These are phyloP conservation scores for Drosophila cardini DNA, from an alignment of 1,140 invertebrate genomes.

Conservation along the genomic window DNA sequence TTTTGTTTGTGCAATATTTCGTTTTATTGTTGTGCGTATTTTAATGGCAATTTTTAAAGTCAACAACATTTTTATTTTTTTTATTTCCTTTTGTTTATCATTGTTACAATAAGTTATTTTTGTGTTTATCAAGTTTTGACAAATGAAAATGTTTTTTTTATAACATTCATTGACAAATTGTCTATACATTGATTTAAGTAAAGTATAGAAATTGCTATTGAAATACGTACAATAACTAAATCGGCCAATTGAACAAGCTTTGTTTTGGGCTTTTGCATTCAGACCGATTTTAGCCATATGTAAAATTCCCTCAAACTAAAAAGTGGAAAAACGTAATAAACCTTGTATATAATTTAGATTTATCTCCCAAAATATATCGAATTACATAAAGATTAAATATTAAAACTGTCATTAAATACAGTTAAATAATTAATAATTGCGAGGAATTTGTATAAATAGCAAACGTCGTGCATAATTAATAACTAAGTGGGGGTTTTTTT, in stretches of 20 bases:
- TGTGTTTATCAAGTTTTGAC: not conserved
- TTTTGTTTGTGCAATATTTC: slow-evolving; percentile 59
- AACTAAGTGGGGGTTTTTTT: slow-evolving; percentile 17
- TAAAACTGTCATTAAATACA: slow-evolving; percentile 14
- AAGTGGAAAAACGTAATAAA: slow-evolving; percentile 39
- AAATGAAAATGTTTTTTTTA: too few relatives aligned
- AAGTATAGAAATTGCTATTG: slow-evolving; percentile 28
- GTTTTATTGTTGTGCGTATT: slow-evolving; percentile 25
- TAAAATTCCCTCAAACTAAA: slow-evolving; percentile 39
- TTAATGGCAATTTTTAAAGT: slow-evolving; percentile 31
- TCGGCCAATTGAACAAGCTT: slow-evolving; percentile 41
- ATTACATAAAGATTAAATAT: slow-evolving; percentile 22
- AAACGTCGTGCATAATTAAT: too few relatives aligned
- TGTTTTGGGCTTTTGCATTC: slow-evolving; percentile 35
- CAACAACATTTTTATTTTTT: not conserved
- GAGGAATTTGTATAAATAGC: slow-evolving; percentile 33
- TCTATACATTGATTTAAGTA: not conserved
- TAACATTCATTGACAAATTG: not conserved
- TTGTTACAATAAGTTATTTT: not conserved
- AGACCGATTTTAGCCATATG: slow-evolving; percentile 44
- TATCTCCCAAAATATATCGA: slow-evolving; percentile 44
- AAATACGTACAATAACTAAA: slow-evolving; percentile 5
- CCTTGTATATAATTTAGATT: slow-evolving; percentile 80
- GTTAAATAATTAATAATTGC: slow-evolving; percentile 11
- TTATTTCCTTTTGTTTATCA: slow-evolving; percentile 7